These are phyloP conservation scores for Cylloceria caligata DNA, from an alignment of 2,888 invertebrate genomes.

Conservation along the genomic window DNA sequence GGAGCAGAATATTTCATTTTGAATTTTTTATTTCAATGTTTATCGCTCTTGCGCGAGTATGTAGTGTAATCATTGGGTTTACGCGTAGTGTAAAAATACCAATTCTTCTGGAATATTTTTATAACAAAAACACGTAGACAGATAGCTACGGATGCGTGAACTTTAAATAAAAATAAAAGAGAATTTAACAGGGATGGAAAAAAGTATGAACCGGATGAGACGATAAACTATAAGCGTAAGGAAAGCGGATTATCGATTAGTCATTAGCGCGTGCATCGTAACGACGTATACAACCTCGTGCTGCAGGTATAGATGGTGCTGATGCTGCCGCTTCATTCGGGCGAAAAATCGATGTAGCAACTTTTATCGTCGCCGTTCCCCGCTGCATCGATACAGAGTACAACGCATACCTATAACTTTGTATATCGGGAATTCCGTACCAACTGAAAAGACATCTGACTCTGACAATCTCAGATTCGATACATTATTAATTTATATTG, in stretches of 20 bases:
- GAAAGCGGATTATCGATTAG: constrained; percentile 52
- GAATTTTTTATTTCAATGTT: background rate
- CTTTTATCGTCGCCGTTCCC: constrained; percentile 30
- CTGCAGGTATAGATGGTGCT: background rate
- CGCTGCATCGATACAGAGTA: constrained; percentile 21
- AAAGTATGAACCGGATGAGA: constrained; percentile 20
- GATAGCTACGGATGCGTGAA: constrained; percentile 1
- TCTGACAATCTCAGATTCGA: background rate
- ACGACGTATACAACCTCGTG: constrained; percentile 30
- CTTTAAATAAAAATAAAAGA: constrained; percentile 11
- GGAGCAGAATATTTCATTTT: no score
- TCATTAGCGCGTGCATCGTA: constrained; percentile 53
- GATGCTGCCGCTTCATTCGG: constrained; percentile 28
- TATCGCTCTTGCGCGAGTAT: background rate
- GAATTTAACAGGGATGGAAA: constrained; percentile 26
- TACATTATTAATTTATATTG: background rate
- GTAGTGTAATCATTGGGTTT: background rate
- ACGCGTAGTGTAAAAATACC: background rate
- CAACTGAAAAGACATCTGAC: background rate
- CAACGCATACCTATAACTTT: constrained; percentile 1
- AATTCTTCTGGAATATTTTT: background rate
- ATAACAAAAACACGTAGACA: background rate
- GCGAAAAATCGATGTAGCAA: constrained; percentile 47
- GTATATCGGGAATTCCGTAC: background rate
- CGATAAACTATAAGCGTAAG: constrained; percentile 13